Evolutionary conservation across 2,797 vertebrate species (phyloP), one percentile per base, ranked within the genome.

Genomic region (Limosa lapponica): DNA sequence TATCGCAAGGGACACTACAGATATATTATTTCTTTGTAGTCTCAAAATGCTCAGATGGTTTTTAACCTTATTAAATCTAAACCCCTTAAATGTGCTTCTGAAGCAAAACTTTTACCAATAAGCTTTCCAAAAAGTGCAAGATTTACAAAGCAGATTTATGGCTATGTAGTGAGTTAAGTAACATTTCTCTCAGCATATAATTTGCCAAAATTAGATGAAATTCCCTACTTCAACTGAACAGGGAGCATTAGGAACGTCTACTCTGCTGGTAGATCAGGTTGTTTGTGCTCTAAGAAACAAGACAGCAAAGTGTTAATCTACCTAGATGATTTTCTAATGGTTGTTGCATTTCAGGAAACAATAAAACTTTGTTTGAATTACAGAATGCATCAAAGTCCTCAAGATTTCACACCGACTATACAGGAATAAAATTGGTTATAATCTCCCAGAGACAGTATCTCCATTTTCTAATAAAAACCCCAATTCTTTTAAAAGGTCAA

Each of bases 41-140:
- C 85, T 87, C 65, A 91, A 90, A 96, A 82, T 74, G 30, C 94
- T 97, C 92, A 94, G 77, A 51, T 87, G 93, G 80, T 96, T 95
- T 95, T 95, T 95, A 96, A 95, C 93, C 90, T 95, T 95, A 92
- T 96, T 97, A 96, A 93, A 94, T 78, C 70, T 92, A 92, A 95
- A 58, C 37, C 73, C 52, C 72, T 88, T 89, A 92, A 95, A 94
- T 96, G 66, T 95, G 86, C 87, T 95, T 94, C 91, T 90, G 87
- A 96, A 97, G 86, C 81, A 96, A 96, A 96, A 96, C 69, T 96
- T 97, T 78, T 90, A 89, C 82, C 94, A 93, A 69, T 95, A 91
- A 95, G 74, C 86, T 87, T 93, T 79, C 62, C 82, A 36, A 87
- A 92, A 96, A 91, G 61, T 75, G 57, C 75, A 80, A 93, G 96